Conservation (phyloP, 2,888 invertebrate species). For the Stenodera caucasica region DNA sequence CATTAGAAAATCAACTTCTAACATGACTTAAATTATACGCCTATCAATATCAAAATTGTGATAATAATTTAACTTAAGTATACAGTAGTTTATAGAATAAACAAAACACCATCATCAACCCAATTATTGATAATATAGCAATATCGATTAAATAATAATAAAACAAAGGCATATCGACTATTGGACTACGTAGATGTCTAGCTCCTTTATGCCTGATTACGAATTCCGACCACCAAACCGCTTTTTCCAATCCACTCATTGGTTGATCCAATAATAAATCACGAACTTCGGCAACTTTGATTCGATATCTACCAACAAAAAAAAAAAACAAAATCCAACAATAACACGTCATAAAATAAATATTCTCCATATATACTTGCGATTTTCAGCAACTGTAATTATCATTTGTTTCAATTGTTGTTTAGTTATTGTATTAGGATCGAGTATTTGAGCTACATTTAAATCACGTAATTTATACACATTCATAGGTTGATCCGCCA, state of each 20-base stretch:
- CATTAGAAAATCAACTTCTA: no score
- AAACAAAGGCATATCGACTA: no score
- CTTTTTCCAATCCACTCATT: constrained; percentile 28
- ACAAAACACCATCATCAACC: no score
- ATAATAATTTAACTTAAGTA: no score
- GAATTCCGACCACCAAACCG: constrained; percentile 34
- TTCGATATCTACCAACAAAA: constrained; percentile 25
- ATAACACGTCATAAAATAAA: not conserved
- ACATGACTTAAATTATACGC: no score
- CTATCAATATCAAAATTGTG: no score
- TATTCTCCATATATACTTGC: not conserved
- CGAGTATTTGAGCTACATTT: constrained; percentile 5
- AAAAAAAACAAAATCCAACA: not conserved
- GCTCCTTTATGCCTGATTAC: constrained; percentile 33
- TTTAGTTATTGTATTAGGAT: constrained; percentile 9
- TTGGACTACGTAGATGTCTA: constrained; percentile 27
- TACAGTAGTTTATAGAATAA: no score
- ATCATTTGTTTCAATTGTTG: constrained; percentile 11
- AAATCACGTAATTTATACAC: constrained; percentile 12
- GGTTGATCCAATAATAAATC: constrained; percentile 30
- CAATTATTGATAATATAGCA: no score
- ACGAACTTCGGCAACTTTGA: constrained; percentile 23
- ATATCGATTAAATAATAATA: no score
- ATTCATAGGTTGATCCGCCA: constrained; percentile 24
- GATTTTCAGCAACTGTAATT: constrained; percentile 10